phyloP scores from a whole-genome alignment of 2,113 vertebrate species.

The Heliornis fulica region DNA sequence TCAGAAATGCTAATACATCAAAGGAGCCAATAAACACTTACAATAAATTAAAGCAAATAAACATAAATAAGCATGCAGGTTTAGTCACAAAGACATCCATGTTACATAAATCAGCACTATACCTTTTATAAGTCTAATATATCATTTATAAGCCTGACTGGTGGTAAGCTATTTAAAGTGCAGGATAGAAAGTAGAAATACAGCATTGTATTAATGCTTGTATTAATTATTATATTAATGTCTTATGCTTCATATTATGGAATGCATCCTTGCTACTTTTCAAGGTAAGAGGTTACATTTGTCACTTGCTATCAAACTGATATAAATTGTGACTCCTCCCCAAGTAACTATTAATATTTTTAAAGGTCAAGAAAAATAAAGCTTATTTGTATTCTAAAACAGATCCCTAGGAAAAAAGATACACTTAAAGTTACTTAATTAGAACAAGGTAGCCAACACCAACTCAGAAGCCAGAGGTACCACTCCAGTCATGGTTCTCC shows the following conservation, averaged over 20 bases:
- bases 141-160: background rate
- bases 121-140: background rate
- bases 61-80: background rate
- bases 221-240: too few species aligned
- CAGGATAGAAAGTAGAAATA: background rate
- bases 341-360: background rate
- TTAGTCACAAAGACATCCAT: background rate
- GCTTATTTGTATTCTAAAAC: background rate
- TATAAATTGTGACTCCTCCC: background rate
- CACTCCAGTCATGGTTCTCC: background rate
- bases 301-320: background rate
- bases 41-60: background rate
- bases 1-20: background rate
- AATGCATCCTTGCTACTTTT: background rate
- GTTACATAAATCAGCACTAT: background rate
- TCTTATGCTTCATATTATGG: rapidly evolving
- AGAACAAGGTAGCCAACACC: background rate
- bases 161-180: background rate
- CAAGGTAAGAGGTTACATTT: background rate
- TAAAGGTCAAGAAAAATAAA: background rate
- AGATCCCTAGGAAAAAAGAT: background rate
- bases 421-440: background rate
- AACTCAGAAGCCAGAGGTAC: background rate
- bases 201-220: too few species aligned
- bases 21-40: background rate